Percentiles rank a stretch among this genome's conserved stretches.
These are phyloP conservation scores for Neosilurus mollespiculum DNA, from an alignment of 2,797 vertebrate species.

Conservation along the genomic window DNA sequence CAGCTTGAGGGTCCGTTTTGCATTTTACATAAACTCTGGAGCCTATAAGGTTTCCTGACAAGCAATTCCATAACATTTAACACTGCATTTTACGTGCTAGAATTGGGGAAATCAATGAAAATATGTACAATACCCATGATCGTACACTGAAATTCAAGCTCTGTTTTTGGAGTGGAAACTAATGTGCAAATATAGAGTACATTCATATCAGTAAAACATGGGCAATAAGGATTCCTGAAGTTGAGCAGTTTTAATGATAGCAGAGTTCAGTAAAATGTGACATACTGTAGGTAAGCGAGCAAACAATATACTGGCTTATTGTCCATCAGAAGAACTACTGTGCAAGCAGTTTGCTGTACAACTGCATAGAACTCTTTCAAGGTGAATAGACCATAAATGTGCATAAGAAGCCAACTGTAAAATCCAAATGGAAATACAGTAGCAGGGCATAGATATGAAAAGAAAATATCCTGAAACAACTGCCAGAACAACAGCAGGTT, in stretches of 20 bases:
- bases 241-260: not conserved
- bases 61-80: too few species aligned
- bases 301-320: not conserved
- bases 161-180: not conserved
- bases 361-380: not conserved
- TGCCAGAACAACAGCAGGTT: not conserved
- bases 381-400: constrained; percentile 3
- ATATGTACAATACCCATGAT: too few species aligned
- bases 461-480: not conserved
- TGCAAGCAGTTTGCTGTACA: not conserved
- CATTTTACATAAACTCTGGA: too few species aligned
- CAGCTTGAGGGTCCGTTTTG: too few species aligned
- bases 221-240: not conserved
- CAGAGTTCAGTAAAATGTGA: not conserved
- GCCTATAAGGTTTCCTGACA: too few species aligned
- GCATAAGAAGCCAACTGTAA: not conserved
- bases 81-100: too few species aligned
- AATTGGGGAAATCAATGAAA: too few species aligned
- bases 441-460: constrained; percentile 9
- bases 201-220: not conserved
- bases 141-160: too few species aligned
- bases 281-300: not conserved
- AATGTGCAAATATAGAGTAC: not conserved
- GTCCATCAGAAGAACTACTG: not conserved
- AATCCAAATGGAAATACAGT: not conserved